Percentiles rank a stretch among this genome's conserved stretches.
Conservation (phyloP, 2,113 vertebrate species). For the Ochotona princeps region DNA sequence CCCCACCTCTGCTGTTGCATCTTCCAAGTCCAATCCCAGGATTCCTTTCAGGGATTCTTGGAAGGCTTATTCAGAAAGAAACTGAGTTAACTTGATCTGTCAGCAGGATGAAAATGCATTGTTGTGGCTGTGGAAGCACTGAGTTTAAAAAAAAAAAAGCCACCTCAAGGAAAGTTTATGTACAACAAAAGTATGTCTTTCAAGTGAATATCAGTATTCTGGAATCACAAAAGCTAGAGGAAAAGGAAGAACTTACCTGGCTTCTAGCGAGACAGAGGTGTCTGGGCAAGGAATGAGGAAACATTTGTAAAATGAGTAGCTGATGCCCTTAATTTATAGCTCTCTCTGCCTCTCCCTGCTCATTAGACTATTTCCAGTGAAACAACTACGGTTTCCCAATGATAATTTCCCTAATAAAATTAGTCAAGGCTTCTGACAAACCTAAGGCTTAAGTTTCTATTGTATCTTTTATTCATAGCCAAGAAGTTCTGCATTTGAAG, state of each 20-base stretch:
- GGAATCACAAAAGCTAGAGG: not conserved
- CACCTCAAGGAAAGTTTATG: not conserved
- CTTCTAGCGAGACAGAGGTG: not conserved
- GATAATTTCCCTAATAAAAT: conserved; percentile 61
- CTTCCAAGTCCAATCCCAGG: not conserved
- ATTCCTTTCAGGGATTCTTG: not conserved
- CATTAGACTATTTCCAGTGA: conserved; percentile 64
- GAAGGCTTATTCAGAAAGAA: not conserved
- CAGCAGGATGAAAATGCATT: not conserved
- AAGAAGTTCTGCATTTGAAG: not conserved
- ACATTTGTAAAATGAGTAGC: not conserved
- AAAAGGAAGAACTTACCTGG: conserved; percentile 63
- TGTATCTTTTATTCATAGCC: not conserved
- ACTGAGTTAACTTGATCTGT: conserved; percentile 14
- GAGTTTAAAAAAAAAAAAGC: conserved; percentile 37
- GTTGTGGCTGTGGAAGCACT: not conserved
- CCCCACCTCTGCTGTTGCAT: not conserved
- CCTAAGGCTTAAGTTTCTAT: not conserved
- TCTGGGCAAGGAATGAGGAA: not conserved
- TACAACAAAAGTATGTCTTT: not conserved
- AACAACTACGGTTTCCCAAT: conserved; percentile 74
- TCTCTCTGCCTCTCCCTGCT: conserved; percentile 73
- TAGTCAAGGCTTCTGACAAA: conserved; percentile 26
- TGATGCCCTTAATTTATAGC: conserved; percentile 65
- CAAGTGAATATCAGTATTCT: not conserved